Evolutionary conservation across 2,888 invertebrate species (phyloP), one percentile per base, ranked within the genome.

Genomic region (Stenodera caucasica): DNA sequence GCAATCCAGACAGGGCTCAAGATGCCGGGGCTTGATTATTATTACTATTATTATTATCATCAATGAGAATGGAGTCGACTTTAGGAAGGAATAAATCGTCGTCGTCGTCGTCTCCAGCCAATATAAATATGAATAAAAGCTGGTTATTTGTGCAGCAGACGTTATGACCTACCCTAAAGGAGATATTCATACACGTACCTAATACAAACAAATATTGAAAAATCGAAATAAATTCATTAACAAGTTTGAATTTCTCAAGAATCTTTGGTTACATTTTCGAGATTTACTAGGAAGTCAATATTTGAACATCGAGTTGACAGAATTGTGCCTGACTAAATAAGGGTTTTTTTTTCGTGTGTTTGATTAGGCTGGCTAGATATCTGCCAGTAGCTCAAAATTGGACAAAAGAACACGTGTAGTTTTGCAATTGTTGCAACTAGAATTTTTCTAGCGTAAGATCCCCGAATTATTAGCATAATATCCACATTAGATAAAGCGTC

Each of bases 401-500:
- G 21, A 45, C 21, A 45, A 21, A 45, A 18, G 45, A 9, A 45
- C 45, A 45, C 45, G 45, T 45, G 45, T 45, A 45, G 11, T 2
- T 45, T 45, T 21, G 45, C 45, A 45, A 21, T 45, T 35, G 35
- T 35, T 35, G 6, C 14, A 35, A 33, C n/a, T n/a, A n/a, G 2
- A 2, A 9, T n/a, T n/a, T n/a, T n/a, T 15, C 15, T 15, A 5
- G 3, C 26, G 26, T 26, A 26, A 5, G 4, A 26, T 26, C 26
- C 7, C 64, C 57, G 49, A 61, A 53, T 49, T 60, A 75, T 75
- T 75, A 70, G 60, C 73, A 75, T 75, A 74, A 71, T 74, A 73
- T 75, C 67, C 68, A 72, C 75, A 75, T 75, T 73, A 74, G 69
- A 65, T 67, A 65, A 69, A 62, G 66, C 72, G 72, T 74, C 71